Percentiles rank a stretch among this genome's conserved stretches.
phyloP scores from a whole-genome alignment of 37 sponge, comb jelly and placozoan genomes.

The Hexactinellida sp. region DNA sequence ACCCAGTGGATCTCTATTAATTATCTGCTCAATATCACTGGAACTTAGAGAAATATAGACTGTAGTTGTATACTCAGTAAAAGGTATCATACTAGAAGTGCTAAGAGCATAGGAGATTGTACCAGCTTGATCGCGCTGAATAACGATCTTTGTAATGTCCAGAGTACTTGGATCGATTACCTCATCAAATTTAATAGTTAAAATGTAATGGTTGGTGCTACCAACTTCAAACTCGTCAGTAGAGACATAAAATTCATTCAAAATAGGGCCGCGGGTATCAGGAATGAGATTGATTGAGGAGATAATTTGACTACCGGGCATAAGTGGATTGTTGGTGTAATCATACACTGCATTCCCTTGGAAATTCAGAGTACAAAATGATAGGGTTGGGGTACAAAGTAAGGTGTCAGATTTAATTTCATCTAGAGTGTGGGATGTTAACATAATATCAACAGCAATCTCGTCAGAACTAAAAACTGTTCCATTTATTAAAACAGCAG shows the following conservation, averaged over 20 bases:
- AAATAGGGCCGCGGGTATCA: background rate
- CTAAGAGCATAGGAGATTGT: background rate
- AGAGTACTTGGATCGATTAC: conserved; percentile 29
- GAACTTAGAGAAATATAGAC: background rate
- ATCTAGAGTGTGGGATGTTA: background rate
- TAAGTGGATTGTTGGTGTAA: background rate
- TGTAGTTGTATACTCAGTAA: background rate
- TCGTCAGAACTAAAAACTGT: background rate
- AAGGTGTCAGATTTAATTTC: background rate
- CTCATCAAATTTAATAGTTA: conserved; percentile 58
- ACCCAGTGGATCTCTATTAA: background rate
- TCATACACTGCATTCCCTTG: background rate
- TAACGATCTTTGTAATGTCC: conserved; percentile 22
- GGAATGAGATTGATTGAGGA: background rate
- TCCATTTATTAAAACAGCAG: background rate
- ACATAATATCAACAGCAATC: background rate
- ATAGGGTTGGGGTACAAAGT: background rate
- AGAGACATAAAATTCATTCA: background rate
- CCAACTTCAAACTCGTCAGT: background rate
- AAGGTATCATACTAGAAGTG: background rate
- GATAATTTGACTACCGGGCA: background rate
- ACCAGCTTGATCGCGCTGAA: conserved; percentile 20
- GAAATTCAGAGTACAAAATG: background rate
- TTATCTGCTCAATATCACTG: background rate
- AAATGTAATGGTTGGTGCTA: background rate